phyloP scores from a whole-genome alignment of 2,797 vertebrate species.

The Euthynnus affinis region DNA sequence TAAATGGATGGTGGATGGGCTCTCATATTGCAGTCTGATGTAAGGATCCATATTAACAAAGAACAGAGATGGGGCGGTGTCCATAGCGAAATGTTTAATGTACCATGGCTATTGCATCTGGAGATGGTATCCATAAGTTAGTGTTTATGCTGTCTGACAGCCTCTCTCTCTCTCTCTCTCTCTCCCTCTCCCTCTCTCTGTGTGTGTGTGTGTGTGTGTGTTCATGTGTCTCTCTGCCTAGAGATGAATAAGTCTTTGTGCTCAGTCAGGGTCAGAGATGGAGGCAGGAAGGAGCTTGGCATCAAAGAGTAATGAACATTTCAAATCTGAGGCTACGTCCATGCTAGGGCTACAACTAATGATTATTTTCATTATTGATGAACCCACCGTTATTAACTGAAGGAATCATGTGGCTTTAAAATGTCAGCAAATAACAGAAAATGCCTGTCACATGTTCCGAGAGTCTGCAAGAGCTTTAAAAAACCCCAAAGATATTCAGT shows the following conservation, averaged over 20 bases:
- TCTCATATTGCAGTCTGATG: slow-evolving; percentile 2
- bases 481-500: too few species aligned
- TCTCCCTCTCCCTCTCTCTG: background rate
- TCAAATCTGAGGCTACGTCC: slow-evolving; percentile 3
- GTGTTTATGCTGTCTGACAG: slow-evolving; percentile 13
- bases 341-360: background rate
- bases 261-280: slow-evolving; percentile 32
- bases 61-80: slow-evolving; percentile 7
- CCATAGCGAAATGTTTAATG: slow-evolving; percentile 24
- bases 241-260: slow-evolving; percentile 61
- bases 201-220: background rate
- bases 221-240: slow-evolving; percentile 9
- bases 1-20: slow-evolving; percentile 7
- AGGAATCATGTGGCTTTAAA: too few species aligned
- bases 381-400: background rate
- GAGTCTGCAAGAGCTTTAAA: too few species aligned
- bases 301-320: slow-evolving; percentile 30
- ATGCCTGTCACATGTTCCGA: too few species aligned
- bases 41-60: slow-evolving; percentile 9
- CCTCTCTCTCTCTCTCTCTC: background rate
- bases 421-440: too few species aligned
- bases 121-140: slow-evolving; percentile 38
- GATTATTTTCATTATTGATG: background rate
- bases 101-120: slow-evolving; percentile 18
- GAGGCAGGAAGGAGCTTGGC: slow-evolving; percentile 22